These are phyloP conservation scores for Ochropacha duplaris DNA, from an alignment of 2,888 invertebrate species.

Conservation along the genomic window DNA sequence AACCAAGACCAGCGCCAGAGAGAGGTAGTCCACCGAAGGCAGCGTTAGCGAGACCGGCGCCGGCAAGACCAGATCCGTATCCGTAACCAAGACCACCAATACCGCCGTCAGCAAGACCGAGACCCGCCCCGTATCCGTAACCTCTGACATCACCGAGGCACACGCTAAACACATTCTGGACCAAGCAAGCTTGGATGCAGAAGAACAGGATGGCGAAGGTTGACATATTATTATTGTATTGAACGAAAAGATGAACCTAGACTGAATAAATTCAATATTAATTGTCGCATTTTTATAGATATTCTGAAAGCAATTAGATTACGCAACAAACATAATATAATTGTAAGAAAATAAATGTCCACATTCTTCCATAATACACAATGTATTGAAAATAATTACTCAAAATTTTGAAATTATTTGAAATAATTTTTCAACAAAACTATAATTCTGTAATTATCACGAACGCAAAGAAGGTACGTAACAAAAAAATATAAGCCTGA, in stretches of 20 bases:
- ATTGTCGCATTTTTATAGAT: neutral
- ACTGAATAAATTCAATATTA: neutral
- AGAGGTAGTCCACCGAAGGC: neutral
- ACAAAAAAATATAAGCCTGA: too few relatives aligned
- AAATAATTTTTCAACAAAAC: too few relatives aligned
- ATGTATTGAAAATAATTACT: too few relatives aligned
- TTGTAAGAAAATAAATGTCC: too few relatives aligned
- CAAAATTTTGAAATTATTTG: too few relatives aligned
- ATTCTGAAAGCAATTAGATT: too few relatives aligned
- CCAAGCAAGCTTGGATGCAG: constrained; percentile 37
- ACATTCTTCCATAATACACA: too few relatives aligned
- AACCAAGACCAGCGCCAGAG: neutral
- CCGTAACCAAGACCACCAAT: constrained; percentile 10
- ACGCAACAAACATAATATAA: too few relatives aligned
- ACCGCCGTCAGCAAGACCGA: neutral
- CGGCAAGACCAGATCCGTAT: constrained; percentile 6
- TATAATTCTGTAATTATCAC: too few relatives aligned
- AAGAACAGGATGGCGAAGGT: constrained; percentile 33
- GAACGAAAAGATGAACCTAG: neutral
- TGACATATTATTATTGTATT: constrained; percentile 31
- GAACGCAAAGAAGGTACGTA: too few relatives aligned
- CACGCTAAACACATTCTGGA: constrained; percentile 13
- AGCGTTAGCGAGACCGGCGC: constrained; percentile 7
- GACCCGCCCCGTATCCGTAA: neutral
- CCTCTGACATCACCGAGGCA: constrained; percentile 4